Evolutionary conservation across 2,113 vertebrate genomes (phyloP), one percentile per base, ranked within the genome.

Genomic region (Illadopsis cleaveri): DNA sequence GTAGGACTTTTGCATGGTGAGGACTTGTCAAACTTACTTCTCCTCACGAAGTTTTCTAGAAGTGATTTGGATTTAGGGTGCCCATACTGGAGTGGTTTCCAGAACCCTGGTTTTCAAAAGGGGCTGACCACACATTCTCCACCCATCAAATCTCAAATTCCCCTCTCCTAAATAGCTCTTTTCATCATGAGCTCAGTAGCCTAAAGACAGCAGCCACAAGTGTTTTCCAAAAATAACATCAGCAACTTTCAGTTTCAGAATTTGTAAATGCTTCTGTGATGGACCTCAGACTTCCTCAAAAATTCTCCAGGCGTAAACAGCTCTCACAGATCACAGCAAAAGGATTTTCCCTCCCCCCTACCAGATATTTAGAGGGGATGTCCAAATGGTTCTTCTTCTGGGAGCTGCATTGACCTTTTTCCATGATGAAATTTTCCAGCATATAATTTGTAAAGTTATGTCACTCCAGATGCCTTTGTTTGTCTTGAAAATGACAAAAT

Each of bases 241-340:
- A 93, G 76, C 82, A 92, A 56, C 69, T 96, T 93, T 92, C 35
- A 35, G 94, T 95, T 96, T 95, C 93, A 44, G 65, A 48, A 96
- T 95, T 93, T 86, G 86, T 90, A 96, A 94, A 86, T 28, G 76
- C 20, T 84, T 82, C 51, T 83, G 19, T 35, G 60, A 89, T 64
- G 1, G 2, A 22, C 79, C 44, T 92, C 1, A 72, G 38, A 96
- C 96, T 97, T 96, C 96, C 90, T 92, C 95, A 96, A 81, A 95
- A 96, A 86, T 86, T 89, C 82, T 96, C 60, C 48, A 78, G 40
- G 57, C 53, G n/a, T 62, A 89, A 94, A 88, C 47, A 70, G 58
- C 51, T 88, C 57, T 86, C 56, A 82, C 16, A 94, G 47, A 93
- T 82, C 37, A 82, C 22, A 94, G 71, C 42, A 21, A 93, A 76